phyloP scores from a whole-genome alignment of 2,888 invertebrate genomes.

The Caprella mutica region DNA sequence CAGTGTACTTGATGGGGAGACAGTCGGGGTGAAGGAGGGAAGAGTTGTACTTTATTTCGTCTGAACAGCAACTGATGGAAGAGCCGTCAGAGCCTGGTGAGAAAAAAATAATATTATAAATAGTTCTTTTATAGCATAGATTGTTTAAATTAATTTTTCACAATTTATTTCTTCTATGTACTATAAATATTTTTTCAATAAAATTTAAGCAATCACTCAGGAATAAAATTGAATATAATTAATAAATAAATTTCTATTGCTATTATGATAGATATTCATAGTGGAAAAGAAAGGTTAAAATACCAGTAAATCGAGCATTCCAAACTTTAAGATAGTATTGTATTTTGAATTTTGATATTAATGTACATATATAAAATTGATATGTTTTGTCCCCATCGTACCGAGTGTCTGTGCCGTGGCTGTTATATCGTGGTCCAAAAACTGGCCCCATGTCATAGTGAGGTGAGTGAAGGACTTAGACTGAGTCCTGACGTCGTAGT shows the following conservation, averaged over 20 bases:
- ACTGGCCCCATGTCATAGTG: slow-evolving; percentile 48
- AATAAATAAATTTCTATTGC: too few species aligned
- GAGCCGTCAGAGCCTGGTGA: slow-evolving; percentile 51
- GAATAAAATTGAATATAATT: too few species aligned
- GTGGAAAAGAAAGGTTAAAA: too few species aligned
- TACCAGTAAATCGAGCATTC: too few species aligned
- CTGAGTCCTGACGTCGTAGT: slow-evolving; percentile 49
- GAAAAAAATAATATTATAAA: slow-evolving; percentile 2
- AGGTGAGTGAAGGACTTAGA: slow-evolving; percentile 45
- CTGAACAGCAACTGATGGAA: slow-evolving; percentile 60
- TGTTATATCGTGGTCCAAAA: slow-evolving; percentile 42
- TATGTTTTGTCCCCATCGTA: too few species aligned
- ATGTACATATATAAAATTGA: too few species aligned
- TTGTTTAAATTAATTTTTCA: background rate
- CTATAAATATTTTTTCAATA: too few species aligned
- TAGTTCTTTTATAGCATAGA: background rate
- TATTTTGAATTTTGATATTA: too few species aligned
- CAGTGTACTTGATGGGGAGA: too few species aligned
- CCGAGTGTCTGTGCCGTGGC: slow-evolving; percentile 37
- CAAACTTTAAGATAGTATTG: too few species aligned
- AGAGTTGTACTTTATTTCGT: background rate
- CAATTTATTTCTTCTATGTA: background rate
- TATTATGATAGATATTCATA: too few species aligned
- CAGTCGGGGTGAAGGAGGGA: background rate
- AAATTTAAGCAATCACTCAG: too few species aligned